These are phyloP conservation scores for Meda fulgida DNA, from an alignment of 2,797 vertebrate genomes.

Conservation along the genomic window DNA sequence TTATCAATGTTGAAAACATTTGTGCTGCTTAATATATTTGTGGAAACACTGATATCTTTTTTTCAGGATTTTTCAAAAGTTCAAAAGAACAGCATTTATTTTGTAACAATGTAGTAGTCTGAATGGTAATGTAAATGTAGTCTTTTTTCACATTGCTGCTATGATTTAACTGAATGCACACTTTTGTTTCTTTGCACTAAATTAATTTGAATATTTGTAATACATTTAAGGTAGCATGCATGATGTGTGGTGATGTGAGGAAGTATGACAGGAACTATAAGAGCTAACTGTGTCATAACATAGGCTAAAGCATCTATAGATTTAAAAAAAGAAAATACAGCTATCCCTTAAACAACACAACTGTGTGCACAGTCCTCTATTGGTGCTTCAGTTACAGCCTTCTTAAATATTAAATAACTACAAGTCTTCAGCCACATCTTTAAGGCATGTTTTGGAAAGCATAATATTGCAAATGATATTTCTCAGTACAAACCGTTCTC, in stretches of 20 bases:
- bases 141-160: not conserved
- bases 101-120: not conserved
- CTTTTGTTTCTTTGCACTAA: not conserved
- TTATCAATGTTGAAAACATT: not conserved
- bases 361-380: not conserved
- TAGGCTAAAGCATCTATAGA: not conserved
- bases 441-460: conserved; percentile 29
- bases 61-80: not conserved
- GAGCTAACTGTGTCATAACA: not conserved
- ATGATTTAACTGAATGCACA: not conserved
- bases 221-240: too few species aligned
- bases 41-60: not conserved
- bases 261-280: not conserved
- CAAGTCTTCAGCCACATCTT: conserved; percentile 1
- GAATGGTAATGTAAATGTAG: not conserved
- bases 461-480: conserved; percentile 20
- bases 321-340: not conserved
- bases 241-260: too few species aligned
- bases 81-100: too few species aligned
- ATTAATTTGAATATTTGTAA: not conserved
- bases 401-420: not conserved
- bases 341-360: not conserved
- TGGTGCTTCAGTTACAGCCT: not conserved
- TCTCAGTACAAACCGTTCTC: conserved; percentile 17
- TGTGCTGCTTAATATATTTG: not conserved